phyloP scores from a whole-genome alignment of 2,797 vertebrate species.

The Garrulus glandarius region DNA sequence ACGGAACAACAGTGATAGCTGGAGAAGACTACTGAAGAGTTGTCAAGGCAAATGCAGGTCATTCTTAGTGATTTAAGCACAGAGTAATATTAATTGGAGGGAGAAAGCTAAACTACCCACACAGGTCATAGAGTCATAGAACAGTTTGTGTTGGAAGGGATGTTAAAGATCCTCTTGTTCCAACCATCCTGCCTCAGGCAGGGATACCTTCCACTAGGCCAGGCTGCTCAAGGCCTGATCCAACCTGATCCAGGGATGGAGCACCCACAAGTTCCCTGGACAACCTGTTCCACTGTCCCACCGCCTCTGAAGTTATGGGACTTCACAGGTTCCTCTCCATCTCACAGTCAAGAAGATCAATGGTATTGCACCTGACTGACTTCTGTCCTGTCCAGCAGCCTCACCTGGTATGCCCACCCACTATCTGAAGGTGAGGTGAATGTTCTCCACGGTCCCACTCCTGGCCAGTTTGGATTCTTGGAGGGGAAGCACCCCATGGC shows the following conservation, averaged over 20 bases:
- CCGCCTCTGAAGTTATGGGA: neutral
- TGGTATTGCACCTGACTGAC: fast-evolving
- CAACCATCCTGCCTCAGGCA: neutral
- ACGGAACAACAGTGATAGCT: neutral
- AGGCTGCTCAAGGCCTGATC: neutral
- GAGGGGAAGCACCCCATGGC: neutral
- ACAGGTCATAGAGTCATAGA: neutral
- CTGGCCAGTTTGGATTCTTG: neutral
- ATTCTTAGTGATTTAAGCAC: neutral
- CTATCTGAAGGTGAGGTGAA: neutral
- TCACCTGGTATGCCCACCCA: neutral
- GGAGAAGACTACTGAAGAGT: neutral
- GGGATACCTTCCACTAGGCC: neutral
- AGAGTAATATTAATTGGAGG: neutral
- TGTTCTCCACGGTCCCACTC: neutral
- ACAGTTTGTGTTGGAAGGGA: neutral
- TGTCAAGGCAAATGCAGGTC: neutral
- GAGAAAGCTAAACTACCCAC: neutral
- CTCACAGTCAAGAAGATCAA: neutral
- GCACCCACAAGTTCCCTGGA: neutral
- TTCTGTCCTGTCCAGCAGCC: neutral
- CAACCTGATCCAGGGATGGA: neutral
- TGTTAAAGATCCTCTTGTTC: neutral
- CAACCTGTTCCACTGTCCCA: neutral
- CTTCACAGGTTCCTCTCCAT: neutral